Base-by-base conservation (phyloP, 2,888 invertebrate species). In the Blera fallax region DNA sequence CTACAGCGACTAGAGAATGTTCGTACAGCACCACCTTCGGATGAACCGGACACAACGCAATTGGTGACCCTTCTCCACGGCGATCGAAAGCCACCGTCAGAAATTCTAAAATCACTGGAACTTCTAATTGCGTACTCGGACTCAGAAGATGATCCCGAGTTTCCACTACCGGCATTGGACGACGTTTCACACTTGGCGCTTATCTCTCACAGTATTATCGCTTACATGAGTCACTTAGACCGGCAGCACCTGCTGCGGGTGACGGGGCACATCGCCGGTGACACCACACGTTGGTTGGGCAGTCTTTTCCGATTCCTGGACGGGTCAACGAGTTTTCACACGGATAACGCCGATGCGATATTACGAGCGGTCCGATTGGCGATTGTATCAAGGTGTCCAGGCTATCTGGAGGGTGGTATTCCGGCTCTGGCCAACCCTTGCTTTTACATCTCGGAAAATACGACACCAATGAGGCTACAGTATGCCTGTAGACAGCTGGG, bases 231-330 rank as follows among this genome's bases (percentile, higher is more conserved):
- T n/a, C 95, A 96, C 67, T 91, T 98, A 87, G 97, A 97, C 87
- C 93, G 96, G 50, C 93, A 94, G 87, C 96, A 97, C 91, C 94
- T 98, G 69, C 95, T 96, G 73, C 95, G 96, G 88, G 93, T 98
- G 18, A 96, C 97, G 48, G 95, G 95, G 45, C 95, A 96, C 89
- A 94, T 98, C 88, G 95, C 96, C 0, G 95, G 95, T 32, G 98
- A 98, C 90, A 96, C 97, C 0, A 96, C 97, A 3, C 90, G 96
- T 88, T 98, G 98, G 98, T 93, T 98, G 89, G 95, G 96, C 67
- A 95, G 97, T 89, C 94, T 98, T 90, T 97, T 97, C 93, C 95
- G 97, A 89, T 95, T 97, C 91, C 93, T 95, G 82, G 97, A 97
- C 89, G 96, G 96, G 81, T 95, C 96, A 37, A 96, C 97, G 1